A percentile compares a stretch with the other conserved stretches of the same genome.
Evolutionary conservation across 2,888 invertebrate species (phyloP).

Genomic region (Eugnorisma glareosa): DNA sequence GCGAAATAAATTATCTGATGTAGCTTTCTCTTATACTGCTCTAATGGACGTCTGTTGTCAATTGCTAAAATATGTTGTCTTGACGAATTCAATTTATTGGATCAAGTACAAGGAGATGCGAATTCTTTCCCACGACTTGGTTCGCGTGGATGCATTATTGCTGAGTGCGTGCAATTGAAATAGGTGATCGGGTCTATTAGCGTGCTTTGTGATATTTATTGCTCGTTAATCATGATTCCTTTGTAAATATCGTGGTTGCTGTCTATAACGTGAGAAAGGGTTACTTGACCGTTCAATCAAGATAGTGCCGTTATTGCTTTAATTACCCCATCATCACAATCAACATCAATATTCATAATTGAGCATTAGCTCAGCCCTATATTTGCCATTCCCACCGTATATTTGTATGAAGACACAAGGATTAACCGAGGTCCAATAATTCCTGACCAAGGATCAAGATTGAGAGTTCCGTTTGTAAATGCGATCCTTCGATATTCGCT

Average conservation of each 20-base stretch:
- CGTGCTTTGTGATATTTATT: slow-evolving; percentile 63
- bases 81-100: slow-evolving; percentile 86
- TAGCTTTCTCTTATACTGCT: slow-evolving; percentile 72
- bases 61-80: slow-evolving; percentile 84
- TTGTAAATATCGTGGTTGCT: slow-evolving; percentile 30
- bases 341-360: slow-evolving; percentile 30
- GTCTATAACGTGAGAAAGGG: slow-evolving; percentile 42
- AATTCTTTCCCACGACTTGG: slow-evolving; percentile 80
- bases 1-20: slow-evolving; percentile 68
- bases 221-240: slow-evolving; percentile 55
- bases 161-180: slow-evolving; percentile 68
- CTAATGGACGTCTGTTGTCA: slow-evolving; percentile 83
- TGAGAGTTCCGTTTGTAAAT: slow-evolving; percentile 86
- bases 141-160: slow-evolving; percentile 69
- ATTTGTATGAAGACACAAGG: slow-evolving; percentile 71
- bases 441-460: slow-evolving; percentile 87
- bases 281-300: slow-evolving; percentile 51
- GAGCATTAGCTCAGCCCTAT: slow-evolving; percentile 26
- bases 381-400: slow-evolving; percentile 47
- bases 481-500: slow-evolving; percentile 87
- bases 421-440: slow-evolving; percentile 80
- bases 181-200: slow-evolving; percentile 67
- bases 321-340: slow-evolving; percentile 31
- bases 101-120: slow-evolving; percentile 74
- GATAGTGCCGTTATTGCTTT: slow-evolving; percentile 25